These are phyloP conservation scores for Eumacrocentrus americanus DNA, from an alignment of 2,888 invertebrate genomes.

Conservation along the genomic window DNA sequence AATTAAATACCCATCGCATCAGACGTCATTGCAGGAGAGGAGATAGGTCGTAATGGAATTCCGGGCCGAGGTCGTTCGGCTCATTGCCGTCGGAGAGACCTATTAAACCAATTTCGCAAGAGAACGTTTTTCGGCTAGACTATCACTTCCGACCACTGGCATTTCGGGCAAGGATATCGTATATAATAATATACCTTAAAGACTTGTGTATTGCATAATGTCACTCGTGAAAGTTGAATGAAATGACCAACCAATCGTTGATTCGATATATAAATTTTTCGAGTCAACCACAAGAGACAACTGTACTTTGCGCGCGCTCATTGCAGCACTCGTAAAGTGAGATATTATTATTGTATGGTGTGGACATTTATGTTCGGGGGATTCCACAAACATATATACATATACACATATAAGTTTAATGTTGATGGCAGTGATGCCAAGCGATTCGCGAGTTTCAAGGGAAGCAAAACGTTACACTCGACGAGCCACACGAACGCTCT, in stretches of 20 bases:
- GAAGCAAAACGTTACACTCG: conserved; percentile 38
- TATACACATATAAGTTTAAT: conserved; percentile 3
- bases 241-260: conserved; percentile 7
- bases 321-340: too few relatives aligned
- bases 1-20: neutral
- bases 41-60: conserved; percentile 30
- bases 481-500: conserved; percentile 33
- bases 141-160: conserved; percentile 19
- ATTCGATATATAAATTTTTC: too few relatives aligned
- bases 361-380: too few relatives aligned
- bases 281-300: too few relatives aligned
- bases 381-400: conserved; percentile 13
- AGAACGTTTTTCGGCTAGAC: neutral
- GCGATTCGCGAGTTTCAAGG: neutral
- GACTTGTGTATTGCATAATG: conserved; percentile 4
- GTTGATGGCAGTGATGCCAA: too few relatives aligned
- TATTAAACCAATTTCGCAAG: conserved; percentile 19
- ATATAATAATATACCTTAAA: too few relatives aligned
- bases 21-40: neutral
- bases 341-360: too few relatives aligned
- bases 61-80: conserved; percentile 33
- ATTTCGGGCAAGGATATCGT: conserved; percentile 18
- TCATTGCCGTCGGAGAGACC: conserved; percentile 11
- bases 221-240: conserved; percentile 21
- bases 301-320: too few relatives aligned